Evolutionary conservation across 2,888 invertebrate genomes (phyloP).

Genomic region (Tanypteryx hageni): DNA sequence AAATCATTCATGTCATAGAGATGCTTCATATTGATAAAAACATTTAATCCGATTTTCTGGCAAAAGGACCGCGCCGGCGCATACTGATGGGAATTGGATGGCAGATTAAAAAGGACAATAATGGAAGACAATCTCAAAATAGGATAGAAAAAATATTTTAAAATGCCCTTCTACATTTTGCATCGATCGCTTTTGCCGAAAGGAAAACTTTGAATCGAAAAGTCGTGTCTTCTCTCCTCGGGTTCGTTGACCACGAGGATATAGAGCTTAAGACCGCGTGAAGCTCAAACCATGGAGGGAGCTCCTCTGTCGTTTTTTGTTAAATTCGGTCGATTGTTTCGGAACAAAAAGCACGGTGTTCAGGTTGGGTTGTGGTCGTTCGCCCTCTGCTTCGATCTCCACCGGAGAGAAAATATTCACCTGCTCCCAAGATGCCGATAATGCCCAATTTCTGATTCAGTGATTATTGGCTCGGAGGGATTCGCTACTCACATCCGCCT

Average conservation of each 20-base stretch:
- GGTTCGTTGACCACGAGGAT: slow-evolving; percentile 26
- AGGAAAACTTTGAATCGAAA: not conserved
- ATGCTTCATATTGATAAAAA: no score
- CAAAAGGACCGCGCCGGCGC: not conserved
- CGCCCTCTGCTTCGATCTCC: slow-evolving; percentile 11
- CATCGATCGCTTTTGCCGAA: not conserved
- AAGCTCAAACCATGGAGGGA: slow-evolving; percentile 24
- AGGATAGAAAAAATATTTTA: not conserved
- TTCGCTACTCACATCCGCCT: not conserved
- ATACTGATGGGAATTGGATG: not conserved
- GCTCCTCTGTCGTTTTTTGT: not conserved
- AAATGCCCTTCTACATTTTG: not conserved
- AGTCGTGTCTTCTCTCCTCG: not conserved
- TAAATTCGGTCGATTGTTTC: not conserved
- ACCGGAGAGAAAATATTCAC: not conserved
- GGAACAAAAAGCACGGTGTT: slow-evolving; percentile 13
- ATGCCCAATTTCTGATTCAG: slow-evolving; percentile 10
- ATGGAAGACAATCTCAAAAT: not conserved
- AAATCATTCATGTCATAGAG: no score
- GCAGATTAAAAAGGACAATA: not conserved
- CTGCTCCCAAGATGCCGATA: not conserved
- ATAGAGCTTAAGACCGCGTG: slow-evolving; percentile 19
- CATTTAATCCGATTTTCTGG: not conserved
- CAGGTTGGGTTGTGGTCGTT: slow-evolving; percentile 13
- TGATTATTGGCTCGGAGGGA: not conserved